Conservation (phyloP, 2,797 vertebrate species). For the Etheostoma perlongum region DNA sequence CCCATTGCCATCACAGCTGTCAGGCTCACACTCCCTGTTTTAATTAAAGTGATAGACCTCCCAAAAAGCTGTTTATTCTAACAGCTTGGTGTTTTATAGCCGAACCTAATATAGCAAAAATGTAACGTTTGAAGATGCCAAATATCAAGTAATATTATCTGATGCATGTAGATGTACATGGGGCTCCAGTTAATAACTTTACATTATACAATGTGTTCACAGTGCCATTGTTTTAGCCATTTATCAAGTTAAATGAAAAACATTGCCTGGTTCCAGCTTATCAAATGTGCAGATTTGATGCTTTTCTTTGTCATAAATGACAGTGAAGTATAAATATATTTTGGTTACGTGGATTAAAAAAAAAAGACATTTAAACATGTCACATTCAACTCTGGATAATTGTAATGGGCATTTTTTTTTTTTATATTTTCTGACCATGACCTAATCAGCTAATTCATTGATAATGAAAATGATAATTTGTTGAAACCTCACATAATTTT, state of each 20-base stretch:
- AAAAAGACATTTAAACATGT: background rate
- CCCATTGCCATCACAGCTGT: slow-evolving; percentile 77
- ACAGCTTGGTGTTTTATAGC: slow-evolving; percentile 47
- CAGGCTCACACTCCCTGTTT: slow-evolving; percentile 66
- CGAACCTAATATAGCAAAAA: slow-evolving; percentile 31
- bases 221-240: background rate
- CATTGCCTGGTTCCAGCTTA: background rate
- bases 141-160: slow-evolving; percentile 26
- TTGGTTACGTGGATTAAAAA: background rate
- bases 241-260: slow-evolving; percentile 1
- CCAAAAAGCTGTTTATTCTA: slow-evolving; percentile 67
- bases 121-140: slow-evolving; percentile 28
- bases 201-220: background rate
- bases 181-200: slow-evolving; percentile 3
- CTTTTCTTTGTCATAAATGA: background rate
- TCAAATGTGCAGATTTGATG: background rate
- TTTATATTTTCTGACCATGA: background rate
- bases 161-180: background rate
- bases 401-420: background rate
- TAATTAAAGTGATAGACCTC: slow-evolving; percentile 81
- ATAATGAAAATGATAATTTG: background rate
- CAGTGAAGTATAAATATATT: background rate
- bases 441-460: background rate
- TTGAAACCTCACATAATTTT: background rate
- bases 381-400: background rate